Base-by-base conservation (phyloP, 1,140 invertebrate species). In the Octopus bimaculoides region DNA sequence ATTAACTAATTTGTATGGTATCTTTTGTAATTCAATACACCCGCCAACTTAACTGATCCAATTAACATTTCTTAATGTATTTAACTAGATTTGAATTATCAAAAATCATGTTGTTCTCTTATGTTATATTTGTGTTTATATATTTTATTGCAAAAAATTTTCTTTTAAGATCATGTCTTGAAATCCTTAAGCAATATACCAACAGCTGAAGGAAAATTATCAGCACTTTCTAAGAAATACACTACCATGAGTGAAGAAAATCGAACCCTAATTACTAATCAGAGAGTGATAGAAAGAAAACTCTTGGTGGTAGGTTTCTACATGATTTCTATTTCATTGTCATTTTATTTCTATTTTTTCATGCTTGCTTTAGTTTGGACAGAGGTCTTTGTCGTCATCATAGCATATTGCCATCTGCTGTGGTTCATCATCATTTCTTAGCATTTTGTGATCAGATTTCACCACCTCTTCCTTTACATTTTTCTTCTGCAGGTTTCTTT, bases 221-320 rank as follows among this genome's bases (percentile, higher is more conserved):
- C 92, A 52, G 89, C 93, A 10, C 91, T 96, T 78, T 94, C 94
- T 84, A 94, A 95, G 85, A 91, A 91, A 78, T 95, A 95, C 89
- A 91, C 93, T 53, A 94, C 96, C 84, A 89, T 94, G 8, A 91
- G 94, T n/a, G 95, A 96, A 85, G 95, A 95, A 75, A 94, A 94
- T 86, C 91, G 93, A 81, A 92, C 93, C 79, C 85, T 94, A 66
- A 93, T 94, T 83, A 91, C 93, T 80, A 86, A 85, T 6, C 80
- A 85, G 41, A 90, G 90, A 85, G 87, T 89, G 54, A 84, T 79
- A 5, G 89, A 89, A 74, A 83, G 87, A 54, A 89, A 87, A 77
- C 83, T 89, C 73, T 83, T 83, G 74, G 85, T 87, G 80, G 87
- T 89, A 84, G 78, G 84, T 81, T 54, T 74, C 12, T 9, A 76